A percentile compares a stretch with the other conserved stretches of the same genome.
These are phyloP conservation scores for Spilosoma lubricipeda DNA, from an alignment of 2,888 invertebrate genomes.

Conservation along the genomic window DNA sequence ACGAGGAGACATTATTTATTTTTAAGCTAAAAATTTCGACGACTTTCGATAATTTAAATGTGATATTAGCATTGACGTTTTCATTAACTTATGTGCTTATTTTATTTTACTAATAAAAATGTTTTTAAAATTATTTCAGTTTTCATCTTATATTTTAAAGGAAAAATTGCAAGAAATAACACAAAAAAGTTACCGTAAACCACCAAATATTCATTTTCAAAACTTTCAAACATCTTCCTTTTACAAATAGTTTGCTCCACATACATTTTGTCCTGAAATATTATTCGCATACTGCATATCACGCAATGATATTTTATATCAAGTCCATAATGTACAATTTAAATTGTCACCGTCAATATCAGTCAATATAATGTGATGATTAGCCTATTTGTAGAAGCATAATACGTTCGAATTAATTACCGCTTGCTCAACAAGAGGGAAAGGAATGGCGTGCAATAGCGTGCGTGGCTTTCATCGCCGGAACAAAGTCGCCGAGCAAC, in stretches of 20 bases:
- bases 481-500: slow-evolving; percentile 81
- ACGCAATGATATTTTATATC: neutral
- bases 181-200: neutral
- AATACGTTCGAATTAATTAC: slow-evolving; percentile 59
- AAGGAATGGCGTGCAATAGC: slow-evolving; percentile 74
- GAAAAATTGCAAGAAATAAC: no score
- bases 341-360: slow-evolving; percentile 30
- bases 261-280: neutral
- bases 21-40: no score
- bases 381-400: slow-evolving; percentile 43
- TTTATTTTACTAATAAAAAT: no score
- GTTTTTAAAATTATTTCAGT: no score
- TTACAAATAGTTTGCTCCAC: neutral
- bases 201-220: neutral
- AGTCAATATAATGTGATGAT: slow-evolving; percentile 43
- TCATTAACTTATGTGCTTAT: no score
- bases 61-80: no score
- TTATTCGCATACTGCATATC: slow-evolving; percentile 2
- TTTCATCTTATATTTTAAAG: no score
- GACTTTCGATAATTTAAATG: no score
- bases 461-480: slow-evolving; percentile 82
- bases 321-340: slow-evolving; percentile 22
- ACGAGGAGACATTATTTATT: no score
- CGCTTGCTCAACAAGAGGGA: slow-evolving; percentile 69
- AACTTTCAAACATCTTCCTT: neutral